phyloP scores from a whole-genome alignment of 1,140 invertebrate genomes.

The Protaetia brevitarsis region DNA sequence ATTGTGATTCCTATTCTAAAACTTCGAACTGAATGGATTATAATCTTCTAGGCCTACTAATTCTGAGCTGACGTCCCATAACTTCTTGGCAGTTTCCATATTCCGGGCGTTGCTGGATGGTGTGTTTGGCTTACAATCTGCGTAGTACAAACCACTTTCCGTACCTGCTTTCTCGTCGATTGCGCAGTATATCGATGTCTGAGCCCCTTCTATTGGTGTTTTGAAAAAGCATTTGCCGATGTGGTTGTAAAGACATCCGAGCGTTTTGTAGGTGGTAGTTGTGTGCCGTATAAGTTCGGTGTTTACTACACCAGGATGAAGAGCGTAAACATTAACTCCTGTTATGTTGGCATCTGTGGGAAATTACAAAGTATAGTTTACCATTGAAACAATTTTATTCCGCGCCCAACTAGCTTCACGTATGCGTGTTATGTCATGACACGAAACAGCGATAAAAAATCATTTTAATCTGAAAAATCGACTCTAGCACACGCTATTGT shows the following conservation, averaged over 20 bases:
- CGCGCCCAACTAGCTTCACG: no score
- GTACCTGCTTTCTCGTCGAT: slow-evolving; percentile 62
- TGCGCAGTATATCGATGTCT: slow-evolving; percentile 73
- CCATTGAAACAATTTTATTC: no score
- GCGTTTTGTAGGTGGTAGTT: no score
- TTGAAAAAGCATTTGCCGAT: slow-evolving; percentile 60
- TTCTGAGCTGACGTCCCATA: slow-evolving; percentile 69
- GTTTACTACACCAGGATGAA: slow-evolving; percentile 67
- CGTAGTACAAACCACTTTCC: slow-evolving; percentile 58
- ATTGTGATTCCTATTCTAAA: no score
- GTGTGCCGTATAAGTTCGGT: slow-evolving; percentile 68
- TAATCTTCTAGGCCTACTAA: slow-evolving; percentile 50
- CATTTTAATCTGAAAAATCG: no score
- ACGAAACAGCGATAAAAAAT: no score
- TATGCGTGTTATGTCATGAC: no score
- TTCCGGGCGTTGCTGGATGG: slow-evolving; percentile 50
- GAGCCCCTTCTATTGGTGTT: slow-evolving; percentile 63
- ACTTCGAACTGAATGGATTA: slow-evolving; percentile 26
- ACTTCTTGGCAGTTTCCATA: slow-evolving; percentile 56
- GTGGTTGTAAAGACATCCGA: no score
- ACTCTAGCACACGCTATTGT: no score
- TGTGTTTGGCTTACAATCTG: slow-evolving; percentile 54
- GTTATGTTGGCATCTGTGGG: no score
- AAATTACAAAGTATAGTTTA: no score
- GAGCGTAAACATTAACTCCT: slow-evolving; percentile 61